Base-by-base conservation (phyloP, 2,888 invertebrate species). In the Drosophila rubida region DNA sequence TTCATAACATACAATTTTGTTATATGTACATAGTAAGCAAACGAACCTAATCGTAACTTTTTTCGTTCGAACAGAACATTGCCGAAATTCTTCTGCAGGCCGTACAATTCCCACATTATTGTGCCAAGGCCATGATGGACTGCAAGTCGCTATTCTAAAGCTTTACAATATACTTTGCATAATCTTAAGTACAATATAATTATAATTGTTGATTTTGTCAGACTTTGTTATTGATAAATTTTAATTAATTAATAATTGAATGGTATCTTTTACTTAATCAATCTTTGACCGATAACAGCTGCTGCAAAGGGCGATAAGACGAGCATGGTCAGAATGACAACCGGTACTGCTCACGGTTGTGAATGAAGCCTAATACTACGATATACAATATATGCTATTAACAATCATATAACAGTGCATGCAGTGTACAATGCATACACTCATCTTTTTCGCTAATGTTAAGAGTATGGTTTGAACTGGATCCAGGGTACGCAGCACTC, bases 21-120 rank as follows among this genome's bases (percentile, higher is more conserved):
- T 44, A 7, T 19, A 37, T 6, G 6, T 35, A 35, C 14, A 8
- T 32, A 39, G 16, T 3, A 19, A 19, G 23, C n/a, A 32, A 32
- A 22, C 16, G 7, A 46, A 19, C 9, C 39, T 65, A 48, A 59
- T 55, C 46, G n/a, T n/a, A 11, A 32, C 11, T 32, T 32, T 32
- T 30, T 13, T 2, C 0, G 4, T 51, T 46, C 58, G 93, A 93
- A 63, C 93, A 96, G 96, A 94, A 94, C 48, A 80, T 95, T 27
- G 93, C 95, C 16, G 95, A 95, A 80, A 89, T 96, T 68, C 91
- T 96, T 59, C 92, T 96, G 23, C 92, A 94, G 84, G 95, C 95
- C 4, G 90, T 95, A 25, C 95, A 96, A 89, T 95, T 96, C 82
- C 95, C 96, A 4, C 94, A 93, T 87, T 94, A 94, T 88, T 96